These are phyloP conservation scores for Diarsia brunnea DNA, from an alignment of 2,888 invertebrate species.

Conservation along the genomic window DNA sequence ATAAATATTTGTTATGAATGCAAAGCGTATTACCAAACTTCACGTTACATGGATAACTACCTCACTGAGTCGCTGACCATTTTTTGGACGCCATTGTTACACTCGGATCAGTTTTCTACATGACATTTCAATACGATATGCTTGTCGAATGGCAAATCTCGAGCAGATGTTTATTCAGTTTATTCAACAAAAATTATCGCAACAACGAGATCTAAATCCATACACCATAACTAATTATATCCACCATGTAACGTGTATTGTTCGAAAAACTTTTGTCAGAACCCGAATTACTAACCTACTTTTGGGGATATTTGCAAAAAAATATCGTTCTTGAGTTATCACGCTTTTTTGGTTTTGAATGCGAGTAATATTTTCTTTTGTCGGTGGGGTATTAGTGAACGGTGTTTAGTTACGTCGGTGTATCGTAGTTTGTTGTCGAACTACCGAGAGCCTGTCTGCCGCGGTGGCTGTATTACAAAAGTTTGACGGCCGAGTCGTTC, in stretches of 20 bases:
- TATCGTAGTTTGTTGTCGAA: slow-evolving; percentile 61
- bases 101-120: slow-evolving; percentile 87
- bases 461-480: slow-evolving; percentile 83
- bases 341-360: slow-evolving; percentile 88
- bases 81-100: slow-evolving; percentile 84
- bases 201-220: slow-evolving; percentile 90
- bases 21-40: slow-evolving; percentile 58
- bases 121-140: slow-evolving; percentile 87
- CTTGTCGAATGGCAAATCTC: slow-evolving; percentile 86
- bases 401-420: slow-evolving; percentile 80
- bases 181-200: slow-evolving; percentile 89
- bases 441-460: slow-evolving; percentile 61
- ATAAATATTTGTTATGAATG: slow-evolving; percentile 62
- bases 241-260: slow-evolving; percentile 86
- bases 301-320: slow-evolving; percentile 87
- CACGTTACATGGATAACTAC: slow-evolving; percentile 56
- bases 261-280: slow-evolving; percentile 82
- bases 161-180: slow-evolving; percentile 87
- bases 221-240: slow-evolving; percentile 91
- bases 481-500: slow-evolving; percentile 84
- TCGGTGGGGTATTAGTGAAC: slow-evolving; percentile 80
- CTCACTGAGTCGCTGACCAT: slow-evolving; percentile 85
- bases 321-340: slow-evolving; percentile 85
- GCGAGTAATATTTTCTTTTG: slow-evolving; percentile 87
- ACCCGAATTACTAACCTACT: slow-evolving; percentile 90